phyloP scores from a whole-genome alignment of 1,140 invertebrate species.

The Solenopsis invicta region DNA sequence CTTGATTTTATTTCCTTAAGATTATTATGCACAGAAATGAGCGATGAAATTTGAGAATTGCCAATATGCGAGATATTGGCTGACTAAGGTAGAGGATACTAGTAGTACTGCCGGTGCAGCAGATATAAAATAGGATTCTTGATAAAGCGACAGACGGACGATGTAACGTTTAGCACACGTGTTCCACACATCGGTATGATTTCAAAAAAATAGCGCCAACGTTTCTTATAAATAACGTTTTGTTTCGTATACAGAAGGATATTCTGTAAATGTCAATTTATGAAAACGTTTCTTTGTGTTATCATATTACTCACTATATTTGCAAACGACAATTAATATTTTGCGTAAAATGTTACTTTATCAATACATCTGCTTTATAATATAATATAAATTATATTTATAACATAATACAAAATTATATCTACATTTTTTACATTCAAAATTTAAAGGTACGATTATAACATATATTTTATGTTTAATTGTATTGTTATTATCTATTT shows the following conservation, averaged over 20 bases:
- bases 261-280: background rate
- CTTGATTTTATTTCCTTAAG: constrained; percentile 26
- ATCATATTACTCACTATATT: background rate
- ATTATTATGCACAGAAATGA: constrained; percentile 37
- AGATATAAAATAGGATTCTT: constrained; percentile 73
- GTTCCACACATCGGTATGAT: constrained; percentile 75
- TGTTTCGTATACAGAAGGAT: background rate
- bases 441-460: background rate
- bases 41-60: constrained; percentile 29
- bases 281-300: no score
- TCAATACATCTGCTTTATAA: background rate
- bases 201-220: constrained; percentile 52
- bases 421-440: background rate
- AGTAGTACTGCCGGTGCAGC: constrained; percentile 55
- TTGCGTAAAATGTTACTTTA: background rate
- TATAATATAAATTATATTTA: background rate
- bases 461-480: no score
- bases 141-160: constrained; percentile 72
- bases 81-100: constrained; percentile 75
- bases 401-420: no score
- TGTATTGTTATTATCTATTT: background rate
- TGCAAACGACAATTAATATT: background rate
- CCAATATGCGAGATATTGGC: constrained; percentile 79
- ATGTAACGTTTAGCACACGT: constrained; percentile 78
- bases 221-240: constrained; percentile 17